A percentile compares a stretch with the other conserved stretches of the same genome.
Evolutionary conservation across 1,140 invertebrate genomes (phyloP).

Genomic region (Polypedilum pembai): DNA sequence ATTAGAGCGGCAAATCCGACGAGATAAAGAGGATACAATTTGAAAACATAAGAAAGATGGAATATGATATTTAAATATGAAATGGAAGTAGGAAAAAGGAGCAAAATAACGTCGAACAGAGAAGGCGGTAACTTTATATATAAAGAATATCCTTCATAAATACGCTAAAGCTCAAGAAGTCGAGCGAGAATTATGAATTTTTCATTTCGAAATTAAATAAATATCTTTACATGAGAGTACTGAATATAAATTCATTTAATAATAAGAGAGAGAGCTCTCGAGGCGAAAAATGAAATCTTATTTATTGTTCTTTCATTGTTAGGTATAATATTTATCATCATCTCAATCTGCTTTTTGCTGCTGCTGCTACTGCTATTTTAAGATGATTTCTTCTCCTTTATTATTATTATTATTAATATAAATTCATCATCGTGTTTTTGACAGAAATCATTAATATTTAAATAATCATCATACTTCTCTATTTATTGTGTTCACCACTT

Average conservation of each 20-base stretch:
- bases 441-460: constrained; percentile 19
- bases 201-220: neutral
- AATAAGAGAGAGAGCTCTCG: neutral
- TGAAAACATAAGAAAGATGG: neutral
- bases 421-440: constrained; percentile 5
- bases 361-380: neutral
- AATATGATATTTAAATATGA: neutral
- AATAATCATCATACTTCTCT: neutral
- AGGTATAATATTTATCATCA: neutral
- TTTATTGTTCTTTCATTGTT: constrained; percentile 18
- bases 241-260: constrained; percentile 20
- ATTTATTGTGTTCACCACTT: constrained; percentile 9
- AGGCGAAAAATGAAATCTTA: neutral
- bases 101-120: neutral
- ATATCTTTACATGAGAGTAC: neutral
- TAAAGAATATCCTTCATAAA: neutral
- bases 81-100: neutral
- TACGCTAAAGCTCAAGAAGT: constrained; percentile 4
- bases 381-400: neutral
- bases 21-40: neutral
- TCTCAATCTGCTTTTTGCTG: neutral
- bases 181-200: constrained; percentile 12
- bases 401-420: no score
- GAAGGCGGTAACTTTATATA: constrained; percentile 16
- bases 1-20: neutral